Conservation (phyloP, 2,797 vertebrate species). For the Neomorphus geoffroyi region DNA sequence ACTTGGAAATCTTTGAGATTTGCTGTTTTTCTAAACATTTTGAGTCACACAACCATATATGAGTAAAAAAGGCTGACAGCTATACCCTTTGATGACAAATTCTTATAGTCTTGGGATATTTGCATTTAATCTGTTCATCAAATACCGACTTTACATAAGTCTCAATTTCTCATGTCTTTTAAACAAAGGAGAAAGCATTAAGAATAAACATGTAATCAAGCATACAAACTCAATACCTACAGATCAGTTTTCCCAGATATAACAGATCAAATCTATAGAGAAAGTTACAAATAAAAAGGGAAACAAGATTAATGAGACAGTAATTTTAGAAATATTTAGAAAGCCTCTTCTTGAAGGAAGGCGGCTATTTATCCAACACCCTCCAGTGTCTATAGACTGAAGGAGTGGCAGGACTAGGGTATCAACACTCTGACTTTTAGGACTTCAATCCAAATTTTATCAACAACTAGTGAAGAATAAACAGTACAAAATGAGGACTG, state of each 20-base stretch:
- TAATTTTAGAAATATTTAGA: not conserved
- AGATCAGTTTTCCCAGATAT: not conserved
- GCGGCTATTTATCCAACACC: not conserved
- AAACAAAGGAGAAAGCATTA: not conserved
- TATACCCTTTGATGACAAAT: not conserved
- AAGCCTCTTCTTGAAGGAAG: not conserved
- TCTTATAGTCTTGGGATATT: not conserved
- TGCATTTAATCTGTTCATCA: not conserved
- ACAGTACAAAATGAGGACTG: not conserved
- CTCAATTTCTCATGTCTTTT: not conserved
- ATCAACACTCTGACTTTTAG: not conserved
- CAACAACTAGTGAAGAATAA: not conserved
- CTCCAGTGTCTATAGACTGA: not conserved
- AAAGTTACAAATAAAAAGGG: not conserved
- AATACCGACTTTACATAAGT: not conserved
- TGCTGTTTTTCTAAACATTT: not conserved
- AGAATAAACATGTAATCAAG: not conserved
- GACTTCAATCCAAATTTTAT: not conserved
- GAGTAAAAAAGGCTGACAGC: not conserved
- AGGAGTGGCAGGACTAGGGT: not conserved
- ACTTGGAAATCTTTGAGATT: not conserved
- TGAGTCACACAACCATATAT: not conserved
- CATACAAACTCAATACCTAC: not conserved
- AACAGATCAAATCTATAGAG: not conserved
- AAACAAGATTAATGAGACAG: not conserved